Evolutionary conservation across 2,797 vertebrate species (phyloP).

Genomic region (Prionace glauca): DNA sequence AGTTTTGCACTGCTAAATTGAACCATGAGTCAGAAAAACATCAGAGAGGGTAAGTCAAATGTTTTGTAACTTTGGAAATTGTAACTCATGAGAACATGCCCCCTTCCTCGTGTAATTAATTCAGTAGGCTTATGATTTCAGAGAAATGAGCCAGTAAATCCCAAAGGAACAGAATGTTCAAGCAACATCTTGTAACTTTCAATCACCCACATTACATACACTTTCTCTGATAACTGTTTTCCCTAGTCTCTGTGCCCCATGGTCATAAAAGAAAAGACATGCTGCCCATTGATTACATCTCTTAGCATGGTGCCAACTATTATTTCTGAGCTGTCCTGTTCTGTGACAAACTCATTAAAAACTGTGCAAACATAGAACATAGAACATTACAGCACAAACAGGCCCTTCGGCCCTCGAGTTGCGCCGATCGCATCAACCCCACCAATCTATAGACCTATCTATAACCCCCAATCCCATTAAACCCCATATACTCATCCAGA

Average conservation of each 20-base stretch:
- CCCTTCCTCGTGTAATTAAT: neutral
- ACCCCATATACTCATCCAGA: no score
- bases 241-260: neutral
- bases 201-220: neutral
- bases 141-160: neutral
- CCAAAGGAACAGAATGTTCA: neutral
- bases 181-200: neutral
- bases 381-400: no score
- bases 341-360: neutral
- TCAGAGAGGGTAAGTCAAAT: neutral
- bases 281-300: neutral
- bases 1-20: neutral
- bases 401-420: no score
- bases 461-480: no score
- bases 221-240: neutral
- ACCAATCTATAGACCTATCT: no score
- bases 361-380: no score
- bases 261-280: neutral
- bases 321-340: neutral
- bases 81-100: neutral
- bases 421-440: no score
- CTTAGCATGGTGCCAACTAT: neutral
- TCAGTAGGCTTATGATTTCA: neutral
- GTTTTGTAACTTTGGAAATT: neutral
- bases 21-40: neutral